These are phyloP conservation scores for Actenoides lindsayi DNA, from an alignment of 2,113 vertebrate species.

Conservation along the genomic window DNA sequence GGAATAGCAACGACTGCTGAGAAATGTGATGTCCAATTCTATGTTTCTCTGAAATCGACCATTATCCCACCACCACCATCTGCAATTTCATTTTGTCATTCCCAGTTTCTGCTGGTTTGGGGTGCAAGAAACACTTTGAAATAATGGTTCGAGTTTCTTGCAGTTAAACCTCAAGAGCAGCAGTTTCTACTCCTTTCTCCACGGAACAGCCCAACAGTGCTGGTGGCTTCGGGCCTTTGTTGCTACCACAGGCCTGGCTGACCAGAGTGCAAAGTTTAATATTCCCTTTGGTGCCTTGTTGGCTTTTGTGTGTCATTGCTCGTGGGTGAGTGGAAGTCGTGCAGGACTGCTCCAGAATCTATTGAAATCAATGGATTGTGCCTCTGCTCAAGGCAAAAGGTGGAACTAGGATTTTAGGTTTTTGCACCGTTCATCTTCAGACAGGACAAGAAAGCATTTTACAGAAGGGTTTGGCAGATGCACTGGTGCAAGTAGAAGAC, in stretches of 20 bases:
- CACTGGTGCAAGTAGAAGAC: background rate
- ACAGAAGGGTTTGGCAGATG: background rate
- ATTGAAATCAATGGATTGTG: background rate
- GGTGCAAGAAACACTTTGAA: background rate
- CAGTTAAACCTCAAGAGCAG: background rate
- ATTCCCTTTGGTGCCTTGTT: background rate
- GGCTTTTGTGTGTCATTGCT: background rate
- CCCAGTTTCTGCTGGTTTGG: background rate
- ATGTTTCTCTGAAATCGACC: background rate
- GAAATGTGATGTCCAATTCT: background rate
- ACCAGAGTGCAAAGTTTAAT: background rate
- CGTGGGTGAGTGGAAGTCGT: background rate
- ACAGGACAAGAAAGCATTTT: fast-evolving
- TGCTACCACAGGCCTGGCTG: background rate
- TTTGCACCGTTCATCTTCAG: background rate
- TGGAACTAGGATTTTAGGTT: background rate
- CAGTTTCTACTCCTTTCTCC: background rate
- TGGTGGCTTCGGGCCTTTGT: background rate
- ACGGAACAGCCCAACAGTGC: background rate
- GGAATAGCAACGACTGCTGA: background rate
- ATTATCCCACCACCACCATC: background rate
- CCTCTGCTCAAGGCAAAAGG: background rate
- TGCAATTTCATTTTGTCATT: background rate
- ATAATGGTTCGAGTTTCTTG: background rate
- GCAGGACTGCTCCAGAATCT: background rate